A percentile compares a stretch with the other conserved stretches of the same genome.
These are phyloP conservation scores for Leucania comma DNA, from an alignment of 2,888 invertebrate species.

Conservation along the genomic window DNA sequence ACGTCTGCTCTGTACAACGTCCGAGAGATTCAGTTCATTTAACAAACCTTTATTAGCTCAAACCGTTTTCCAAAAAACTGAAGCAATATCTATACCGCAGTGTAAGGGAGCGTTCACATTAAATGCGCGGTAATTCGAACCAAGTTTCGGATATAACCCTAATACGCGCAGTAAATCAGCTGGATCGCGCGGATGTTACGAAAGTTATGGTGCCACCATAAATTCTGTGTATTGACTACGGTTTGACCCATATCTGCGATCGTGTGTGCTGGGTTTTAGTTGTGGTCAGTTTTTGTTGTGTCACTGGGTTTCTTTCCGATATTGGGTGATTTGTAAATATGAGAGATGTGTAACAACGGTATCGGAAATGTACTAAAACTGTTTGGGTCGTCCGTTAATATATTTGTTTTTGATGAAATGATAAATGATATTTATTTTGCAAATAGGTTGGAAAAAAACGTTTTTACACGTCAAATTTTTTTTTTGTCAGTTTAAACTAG, in stretches of 20 bases:
- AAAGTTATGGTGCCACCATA: conserved; percentile 81
- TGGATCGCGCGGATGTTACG: conserved; percentile 77
- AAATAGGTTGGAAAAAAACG: too few relatives aligned
- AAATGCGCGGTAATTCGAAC: conserved; percentile 70
- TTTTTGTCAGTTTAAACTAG: too few relatives aligned
- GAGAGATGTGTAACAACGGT: background rate
- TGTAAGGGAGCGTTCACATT: conserved; percentile 61
- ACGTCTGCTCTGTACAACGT: too few relatives aligned
- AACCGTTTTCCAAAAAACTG: conserved; percentile 23
- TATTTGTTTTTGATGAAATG: conserved; percentile 1
- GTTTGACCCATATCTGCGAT: conserved; percentile 64
- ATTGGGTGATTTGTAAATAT: conserved; percentile 1
- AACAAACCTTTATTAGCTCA: conserved; percentile 24
- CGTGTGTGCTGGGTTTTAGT: conserved; percentile 38
- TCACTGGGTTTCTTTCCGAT: conserved; percentile 6
- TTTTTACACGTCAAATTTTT: too few relatives aligned
- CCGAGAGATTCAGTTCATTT: too few relatives aligned
- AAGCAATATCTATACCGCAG: conserved; percentile 25
- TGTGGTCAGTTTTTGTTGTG: conserved; percentile 39
- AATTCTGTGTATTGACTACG: conserved; percentile 76
- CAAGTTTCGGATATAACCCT: conserved; percentile 69
- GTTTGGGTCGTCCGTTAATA: background rate
- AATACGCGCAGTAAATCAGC: conserved; percentile 78
- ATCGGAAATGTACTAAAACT: background rate
- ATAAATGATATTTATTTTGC: too few relatives aligned